Base-by-base conservation (phyloP, 2,888 invertebrate species). In the Sclerodermus sp. region DNA sequence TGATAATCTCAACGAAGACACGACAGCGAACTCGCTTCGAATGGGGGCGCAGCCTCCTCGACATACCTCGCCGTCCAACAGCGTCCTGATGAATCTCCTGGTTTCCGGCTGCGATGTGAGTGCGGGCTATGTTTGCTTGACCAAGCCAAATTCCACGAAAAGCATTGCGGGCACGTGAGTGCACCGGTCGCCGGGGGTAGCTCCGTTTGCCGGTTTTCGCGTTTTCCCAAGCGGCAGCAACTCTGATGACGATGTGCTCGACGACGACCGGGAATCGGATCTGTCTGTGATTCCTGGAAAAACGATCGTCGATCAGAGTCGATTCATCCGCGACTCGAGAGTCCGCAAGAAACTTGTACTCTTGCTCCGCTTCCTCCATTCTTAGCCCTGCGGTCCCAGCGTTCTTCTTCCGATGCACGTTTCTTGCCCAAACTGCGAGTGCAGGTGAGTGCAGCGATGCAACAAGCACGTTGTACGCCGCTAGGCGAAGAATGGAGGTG, bases 31-130 rank as follows among this genome's bases (percentile, higher is more conserved):
- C 8, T 4, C 34, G 4, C 34, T 13, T 3, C 3, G 34, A 12
- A 34, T 13, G 34, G 34, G 12, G 12, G 3, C 12, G 12, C 34
- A 13, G 34, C 4, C 34, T 4, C 29, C 50, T 6, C 50, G 32
- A 12, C 47, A 42, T 43, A 60, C 46, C 37, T 57, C 57, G 8
- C 82, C 83, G 56, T 84, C 83, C 48, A 87, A 87, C 64, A 90
- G 90, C 79, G 95, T 96, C 75, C 86, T 96, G 73, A 91, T 93
- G 88, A 96, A 96, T 83, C 87, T 96, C 67, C 85, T 96, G 82
- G 90, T 96, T 82, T 93, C 91, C 84, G 96, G 96, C 70, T 94
- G 93, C 80, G 96, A 96, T 80, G 89, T 91, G 78, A 90, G 90
- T 82, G 91, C 93, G 66, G 96, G 95, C 64, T 96, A 96, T 79